Conservation (phyloP, 2,888 invertebrate genomes). For the Xiphydria camelus region DNA sequence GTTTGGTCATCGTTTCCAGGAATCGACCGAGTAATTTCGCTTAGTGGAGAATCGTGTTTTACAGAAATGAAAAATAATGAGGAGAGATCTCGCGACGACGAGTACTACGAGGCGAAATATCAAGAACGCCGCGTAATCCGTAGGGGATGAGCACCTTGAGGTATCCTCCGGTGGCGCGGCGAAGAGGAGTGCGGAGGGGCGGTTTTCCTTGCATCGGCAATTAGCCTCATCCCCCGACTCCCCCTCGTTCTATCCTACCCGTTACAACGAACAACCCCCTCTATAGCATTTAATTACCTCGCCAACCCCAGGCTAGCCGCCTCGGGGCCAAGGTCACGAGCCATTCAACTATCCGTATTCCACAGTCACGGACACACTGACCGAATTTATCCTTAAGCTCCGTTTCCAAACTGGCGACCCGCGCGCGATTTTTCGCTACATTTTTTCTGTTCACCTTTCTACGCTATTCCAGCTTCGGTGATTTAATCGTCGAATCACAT, state of each 20-base stretch:
- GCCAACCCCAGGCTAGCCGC: constrained; percentile 50
- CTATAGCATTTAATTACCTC: constrained; percentile 56
- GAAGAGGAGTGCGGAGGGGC: constrained; percentile 25
- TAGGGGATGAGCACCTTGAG: constrained; percentile 51
- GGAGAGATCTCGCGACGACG: neutral
- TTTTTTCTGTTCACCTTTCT: constrained; percentile 2
- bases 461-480: neutral
- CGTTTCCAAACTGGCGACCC: constrained; percentile 25
- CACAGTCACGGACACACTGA: constrained; percentile 49
- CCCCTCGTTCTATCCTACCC: constrained; percentile 45
- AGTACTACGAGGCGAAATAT: no score
- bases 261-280: constrained; percentile 51
- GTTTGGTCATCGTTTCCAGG: no score
- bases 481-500: no score
- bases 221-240: constrained; percentile 52
- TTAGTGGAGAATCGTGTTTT: no score
- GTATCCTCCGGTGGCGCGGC: constrained; percentile 33
- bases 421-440: no score
- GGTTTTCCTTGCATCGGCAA: constrained; percentile 53
- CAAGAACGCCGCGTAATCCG: constrained; percentile 27
- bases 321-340: constrained; percentile 55
- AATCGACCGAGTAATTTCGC: no score
- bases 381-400: constrained; percentile 49
- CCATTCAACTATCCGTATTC: constrained; percentile 52
- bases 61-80: no score